Percentiles rank a stretch among this genome's conserved stretches.
Evolutionary conservation across 1,140 invertebrate genomes (phyloP).

Genomic region (Saccostrea cuccullata): DNA sequence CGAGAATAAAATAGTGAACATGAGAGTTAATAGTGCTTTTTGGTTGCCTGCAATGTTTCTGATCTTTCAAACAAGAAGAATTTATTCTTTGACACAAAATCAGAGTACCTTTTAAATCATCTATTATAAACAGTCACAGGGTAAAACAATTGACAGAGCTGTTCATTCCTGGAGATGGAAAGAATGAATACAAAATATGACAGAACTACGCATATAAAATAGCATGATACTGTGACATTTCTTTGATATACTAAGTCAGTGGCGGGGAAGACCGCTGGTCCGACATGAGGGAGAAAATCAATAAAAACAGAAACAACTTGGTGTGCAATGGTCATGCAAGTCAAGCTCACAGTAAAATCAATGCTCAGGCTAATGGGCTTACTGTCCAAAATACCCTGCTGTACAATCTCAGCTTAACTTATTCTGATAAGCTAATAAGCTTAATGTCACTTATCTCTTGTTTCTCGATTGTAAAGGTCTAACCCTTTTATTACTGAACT

Average conservation of each 20-base stretch:
- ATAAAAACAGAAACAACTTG: constrained; percentile 33
- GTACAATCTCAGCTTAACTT: constrained; percentile 3
- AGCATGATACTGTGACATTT: constrained; percentile 1
- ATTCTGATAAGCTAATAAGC: constrained; percentile 13
- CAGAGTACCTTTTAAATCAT: background rate
- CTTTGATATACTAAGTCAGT: constrained; percentile 1
- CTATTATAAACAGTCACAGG: background rate
- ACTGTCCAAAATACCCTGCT: constrained; percentile 23
- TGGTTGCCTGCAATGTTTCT: background rate
- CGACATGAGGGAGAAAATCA: background rate
- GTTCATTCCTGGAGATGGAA: background rate
- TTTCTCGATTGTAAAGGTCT: background rate
- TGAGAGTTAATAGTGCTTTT: background rate
- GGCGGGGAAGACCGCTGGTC: constrained; percentile 4
- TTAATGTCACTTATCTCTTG: constrained; percentile 9
- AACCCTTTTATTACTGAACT: background rate
- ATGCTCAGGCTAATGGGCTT: constrained; percentile 27
- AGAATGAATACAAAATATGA: background rate
- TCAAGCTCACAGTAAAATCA: constrained; percentile 33
- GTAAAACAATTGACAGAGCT: background rate
- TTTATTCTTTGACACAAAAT: background rate
- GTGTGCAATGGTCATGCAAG: constrained; percentile 36
- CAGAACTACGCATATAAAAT: constrained; percentile 7
- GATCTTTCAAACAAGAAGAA: background rate
- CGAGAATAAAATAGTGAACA: background rate